phyloP scores from a whole-genome alignment of 2,113 vertebrate species.

The Calidris pygmaea region DNA sequence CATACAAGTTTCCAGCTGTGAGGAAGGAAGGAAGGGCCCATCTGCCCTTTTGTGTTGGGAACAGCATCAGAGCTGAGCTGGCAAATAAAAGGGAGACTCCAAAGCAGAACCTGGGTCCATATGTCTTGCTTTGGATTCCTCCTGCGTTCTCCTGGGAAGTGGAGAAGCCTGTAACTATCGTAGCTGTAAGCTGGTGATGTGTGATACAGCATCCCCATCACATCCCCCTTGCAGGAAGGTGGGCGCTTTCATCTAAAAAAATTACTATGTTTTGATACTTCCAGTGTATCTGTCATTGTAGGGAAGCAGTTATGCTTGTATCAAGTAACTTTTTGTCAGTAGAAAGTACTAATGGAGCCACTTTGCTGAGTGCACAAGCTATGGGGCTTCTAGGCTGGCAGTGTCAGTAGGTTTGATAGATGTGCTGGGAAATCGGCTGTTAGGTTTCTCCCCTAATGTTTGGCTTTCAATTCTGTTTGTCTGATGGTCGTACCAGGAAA shows the following conservation, averaged over 20 bases:
- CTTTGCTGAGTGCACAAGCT: accelerated
- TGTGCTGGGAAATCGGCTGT: not conserved
- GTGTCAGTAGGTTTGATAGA: not conserved
- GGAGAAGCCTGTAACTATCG: not conserved
- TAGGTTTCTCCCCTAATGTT: not conserved
- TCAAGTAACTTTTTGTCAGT: not conserved
- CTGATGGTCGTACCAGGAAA: not conserved
- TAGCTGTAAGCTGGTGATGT: not conserved
- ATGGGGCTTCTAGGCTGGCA: not conserved
- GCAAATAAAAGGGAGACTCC: not conserved
- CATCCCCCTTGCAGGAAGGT: not conserved
- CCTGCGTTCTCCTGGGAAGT: not conserved
- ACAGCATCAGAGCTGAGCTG: not conserved
- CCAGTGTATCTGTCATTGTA: accelerated
- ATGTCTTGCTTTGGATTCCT: not conserved
- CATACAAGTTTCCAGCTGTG: not conserved
- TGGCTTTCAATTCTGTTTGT: not conserved
- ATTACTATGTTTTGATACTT: not conserved
- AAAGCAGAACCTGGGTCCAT: not conserved
- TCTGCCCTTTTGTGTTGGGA: not conserved
- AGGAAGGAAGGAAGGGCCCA: not conserved
- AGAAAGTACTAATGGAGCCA: not conserved
- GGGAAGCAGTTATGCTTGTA: not conserved
- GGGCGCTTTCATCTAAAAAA: not conserved
- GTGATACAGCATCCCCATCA: not conserved